These are phyloP conservation scores for Cathartes aura DNA, from an alignment of 2,113 vertebrate species.

Conservation along the genomic window DNA sequence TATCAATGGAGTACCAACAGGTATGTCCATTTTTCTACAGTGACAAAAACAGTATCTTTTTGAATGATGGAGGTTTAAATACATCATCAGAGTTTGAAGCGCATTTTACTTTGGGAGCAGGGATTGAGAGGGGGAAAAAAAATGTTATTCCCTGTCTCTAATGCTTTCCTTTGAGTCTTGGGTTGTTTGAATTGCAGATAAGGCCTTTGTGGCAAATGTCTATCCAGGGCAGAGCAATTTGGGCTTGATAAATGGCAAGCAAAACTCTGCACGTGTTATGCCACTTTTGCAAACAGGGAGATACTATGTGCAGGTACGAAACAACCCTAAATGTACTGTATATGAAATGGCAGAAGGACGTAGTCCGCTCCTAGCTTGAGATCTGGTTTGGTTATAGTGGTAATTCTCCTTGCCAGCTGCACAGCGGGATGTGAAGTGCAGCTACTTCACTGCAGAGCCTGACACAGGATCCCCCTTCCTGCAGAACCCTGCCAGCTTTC, in stretches of 20 bases:
- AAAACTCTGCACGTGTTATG: neutral
- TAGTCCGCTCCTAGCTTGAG: neutral
- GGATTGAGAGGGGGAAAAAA: neutral
- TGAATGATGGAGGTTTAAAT: neutral
- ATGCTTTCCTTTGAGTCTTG: neutral
- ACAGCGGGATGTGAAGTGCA: neutral
- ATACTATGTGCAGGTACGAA: neutral
- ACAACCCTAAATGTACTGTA: neutral
- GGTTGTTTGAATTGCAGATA: neutral
- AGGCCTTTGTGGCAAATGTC: neutral
- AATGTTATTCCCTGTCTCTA: neutral
- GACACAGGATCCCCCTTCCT: fast-evolving
- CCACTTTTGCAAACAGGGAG: neutral
- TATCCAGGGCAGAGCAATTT: neutral
- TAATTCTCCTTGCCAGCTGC: neutral
- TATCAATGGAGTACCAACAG: neutral
- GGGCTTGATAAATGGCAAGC: neutral
- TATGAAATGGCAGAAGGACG: neutral
- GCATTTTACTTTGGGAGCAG: neutral
- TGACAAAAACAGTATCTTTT: neutral
- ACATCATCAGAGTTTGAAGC: neutral
- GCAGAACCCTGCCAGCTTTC: neutral
- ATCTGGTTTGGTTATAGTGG: neutral
- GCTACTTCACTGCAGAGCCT: neutral
- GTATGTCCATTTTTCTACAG: neutral